Evolutionary conservation across 1,140 invertebrate genomes (phyloP).

Genomic region (Euura saliciscinereae): DNA sequence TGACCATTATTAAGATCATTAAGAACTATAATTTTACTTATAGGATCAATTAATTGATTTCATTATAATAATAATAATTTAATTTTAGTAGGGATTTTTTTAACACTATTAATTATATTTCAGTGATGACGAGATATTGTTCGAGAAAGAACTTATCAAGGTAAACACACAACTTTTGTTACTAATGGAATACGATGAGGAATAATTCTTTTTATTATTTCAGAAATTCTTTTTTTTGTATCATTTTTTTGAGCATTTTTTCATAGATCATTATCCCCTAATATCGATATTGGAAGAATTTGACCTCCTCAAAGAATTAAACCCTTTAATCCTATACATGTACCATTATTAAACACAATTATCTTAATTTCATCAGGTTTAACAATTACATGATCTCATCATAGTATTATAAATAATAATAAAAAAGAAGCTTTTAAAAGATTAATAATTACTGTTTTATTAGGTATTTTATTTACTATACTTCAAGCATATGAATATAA

Average conservation of each 20-base stretch:
- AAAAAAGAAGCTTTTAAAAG: conserved; percentile 50
- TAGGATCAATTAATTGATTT: conserved; percentile 61
- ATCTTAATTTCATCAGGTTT: conserved; percentile 64
- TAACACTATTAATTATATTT: conserved; percentile 56
- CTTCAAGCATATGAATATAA: conserved; percentile 58
- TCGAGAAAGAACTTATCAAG: conserved; percentile 65
- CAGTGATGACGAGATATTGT: conserved; percentile 71
- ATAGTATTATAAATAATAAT: conserved; percentile 62
- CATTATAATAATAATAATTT: conserved; percentile 49
- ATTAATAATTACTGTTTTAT: conserved; percentile 60
- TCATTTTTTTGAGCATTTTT: conserved; percentile 72
- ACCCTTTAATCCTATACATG: conserved; percentile 67
- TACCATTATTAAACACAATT: conserved; percentile 68
- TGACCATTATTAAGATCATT: conserved; percentile 60
- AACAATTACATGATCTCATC: conserved; percentile 64
- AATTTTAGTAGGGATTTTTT: conserved; percentile 55
- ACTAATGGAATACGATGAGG: conserved; percentile 61
- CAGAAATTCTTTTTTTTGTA: conserved; percentile 68
- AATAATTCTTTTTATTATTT: conserved; percentile 70
- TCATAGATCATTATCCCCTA: conserved; percentile 65
- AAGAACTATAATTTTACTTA: conserved; percentile 51
- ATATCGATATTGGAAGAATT: conserved; percentile 63
- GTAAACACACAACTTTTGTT: conserved; percentile 55
- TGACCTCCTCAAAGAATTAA: conserved; percentile 65
- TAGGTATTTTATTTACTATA: conserved; percentile 64